A percentile compares a stretch with the other conserved stretches of the same genome.
Evolutionary conservation across 2,888 invertebrate species (phyloP).

Genomic region (Leucozona laternaria): DNA sequence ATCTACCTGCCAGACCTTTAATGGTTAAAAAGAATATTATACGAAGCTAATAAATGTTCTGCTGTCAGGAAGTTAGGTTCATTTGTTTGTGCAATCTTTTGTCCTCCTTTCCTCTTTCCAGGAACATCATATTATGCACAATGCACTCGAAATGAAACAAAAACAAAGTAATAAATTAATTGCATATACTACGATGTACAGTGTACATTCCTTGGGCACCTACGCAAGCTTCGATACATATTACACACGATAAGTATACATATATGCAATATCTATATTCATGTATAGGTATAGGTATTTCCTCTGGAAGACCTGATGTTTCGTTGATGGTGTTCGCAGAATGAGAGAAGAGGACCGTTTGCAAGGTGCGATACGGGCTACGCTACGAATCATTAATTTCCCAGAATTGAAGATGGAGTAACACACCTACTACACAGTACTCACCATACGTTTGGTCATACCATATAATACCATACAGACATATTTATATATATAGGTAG

Average conservation of each 20-base stretch:
- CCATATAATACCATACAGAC: background rate
- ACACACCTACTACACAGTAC: background rate
- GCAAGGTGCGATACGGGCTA: slow-evolving; percentile 60
- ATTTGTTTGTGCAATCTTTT: slow-evolving; percentile 27
- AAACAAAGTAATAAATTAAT: slow-evolving; percentile 51
- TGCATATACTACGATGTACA: too few relatives aligned
- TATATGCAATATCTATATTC: background rate
- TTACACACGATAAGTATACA: background rate
- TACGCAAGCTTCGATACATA: slow-evolving; percentile 49
- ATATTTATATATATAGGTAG: background rate
- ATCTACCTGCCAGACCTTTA: background rate
- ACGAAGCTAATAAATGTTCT: slow-evolving; percentile 14
- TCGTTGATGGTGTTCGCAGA: background rate
- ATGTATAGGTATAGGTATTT: background rate
- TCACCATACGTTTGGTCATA: slow-evolving; percentile 23
- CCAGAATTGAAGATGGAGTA: slow-evolving; percentile 48
- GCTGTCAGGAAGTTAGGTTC: slow-evolving; percentile 29
- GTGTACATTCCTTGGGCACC: slow-evolving; percentile 67
- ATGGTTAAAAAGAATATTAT: slow-evolving; percentile 4
- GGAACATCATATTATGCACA: background rate
- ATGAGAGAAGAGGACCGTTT: slow-evolving; percentile 15
- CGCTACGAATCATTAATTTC: slow-evolving; percentile 53
- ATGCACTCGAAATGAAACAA: background rate
- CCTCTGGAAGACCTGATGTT: slow-evolving; percentile 7
- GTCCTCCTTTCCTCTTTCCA: slow-evolving; percentile 8